phyloP scores from a whole-genome alignment of 2,888 invertebrate genomes.

The Polia nebulosa region DNA sequence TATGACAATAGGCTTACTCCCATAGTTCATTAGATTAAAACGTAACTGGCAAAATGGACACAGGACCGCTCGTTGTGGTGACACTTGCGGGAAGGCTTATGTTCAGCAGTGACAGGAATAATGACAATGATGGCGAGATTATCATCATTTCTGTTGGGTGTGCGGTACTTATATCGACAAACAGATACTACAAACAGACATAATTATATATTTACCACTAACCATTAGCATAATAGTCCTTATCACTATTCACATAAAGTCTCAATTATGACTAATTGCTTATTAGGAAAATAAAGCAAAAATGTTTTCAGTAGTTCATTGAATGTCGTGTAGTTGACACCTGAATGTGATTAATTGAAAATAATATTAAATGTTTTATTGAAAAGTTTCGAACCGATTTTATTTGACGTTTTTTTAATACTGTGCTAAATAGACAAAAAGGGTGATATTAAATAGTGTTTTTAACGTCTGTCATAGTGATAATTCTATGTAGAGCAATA shows the following conservation, averaged over 20 bases:
- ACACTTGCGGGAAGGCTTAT: too few species aligned
- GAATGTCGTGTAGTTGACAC: background rate
- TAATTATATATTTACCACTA: background rate
- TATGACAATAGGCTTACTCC: too few species aligned
- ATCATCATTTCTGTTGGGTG: too few species aligned
- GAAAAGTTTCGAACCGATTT: background rate
- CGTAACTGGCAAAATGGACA: too few species aligned
- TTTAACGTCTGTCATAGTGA: too few species aligned
- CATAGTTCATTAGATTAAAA: too few species aligned
- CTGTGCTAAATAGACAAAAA: background rate
- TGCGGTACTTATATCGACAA: conserved; percentile 25
- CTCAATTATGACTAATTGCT: conserved; percentile 50
- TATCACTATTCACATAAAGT: conserved; percentile 48
- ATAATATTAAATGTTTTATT: conserved; percentile 1
- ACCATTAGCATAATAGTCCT: conserved; percentile 26
- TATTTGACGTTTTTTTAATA: background rate
- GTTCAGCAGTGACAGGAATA: too few species aligned
- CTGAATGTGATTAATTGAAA: background rate
- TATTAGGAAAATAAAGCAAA: conserved; percentile 50
- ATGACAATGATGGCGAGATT: too few species aligned
- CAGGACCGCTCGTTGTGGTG: too few species aligned
- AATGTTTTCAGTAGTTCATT: conserved; percentile 11
- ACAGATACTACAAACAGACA: conserved; percentile 17
- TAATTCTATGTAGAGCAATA: too few species aligned
- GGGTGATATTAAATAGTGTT: background rate